These are phyloP conservation scores for Tonatia bakeri DNA, from an alignment of 2,113 vertebrate species.

Conservation along the genomic window DNA sequence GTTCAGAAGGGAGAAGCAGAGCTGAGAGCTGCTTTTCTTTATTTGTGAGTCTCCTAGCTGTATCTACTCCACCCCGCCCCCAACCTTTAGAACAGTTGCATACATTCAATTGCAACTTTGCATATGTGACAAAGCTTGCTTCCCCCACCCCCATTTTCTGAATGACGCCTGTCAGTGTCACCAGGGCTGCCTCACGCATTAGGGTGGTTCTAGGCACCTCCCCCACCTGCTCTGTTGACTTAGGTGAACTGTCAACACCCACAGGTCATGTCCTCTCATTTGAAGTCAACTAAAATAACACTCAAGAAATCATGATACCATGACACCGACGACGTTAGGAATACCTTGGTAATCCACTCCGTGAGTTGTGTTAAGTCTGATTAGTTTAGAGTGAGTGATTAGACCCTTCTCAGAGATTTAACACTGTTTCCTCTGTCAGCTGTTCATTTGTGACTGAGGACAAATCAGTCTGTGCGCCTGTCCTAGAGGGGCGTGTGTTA, in stretches of 20 bases:
- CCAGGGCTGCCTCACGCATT: not conserved
- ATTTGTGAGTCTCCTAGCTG: not conserved
- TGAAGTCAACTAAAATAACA: not conserved
- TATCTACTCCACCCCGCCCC: not conserved
- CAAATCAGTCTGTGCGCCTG: not conserved
- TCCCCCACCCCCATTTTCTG: not conserved
- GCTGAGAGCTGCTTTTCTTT: not conserved
- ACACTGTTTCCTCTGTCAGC: not conserved
- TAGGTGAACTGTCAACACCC: not conserved
- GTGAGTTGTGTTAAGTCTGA: not conserved
- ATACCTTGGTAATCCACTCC: not conserved
- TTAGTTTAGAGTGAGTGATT: not conserved
- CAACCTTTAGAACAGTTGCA: no score
- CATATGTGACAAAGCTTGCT: not conserved
- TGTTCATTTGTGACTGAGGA: not conserved
- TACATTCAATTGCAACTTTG: not conserved
- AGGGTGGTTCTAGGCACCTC: fast-evolving
- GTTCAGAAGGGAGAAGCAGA: not conserved
- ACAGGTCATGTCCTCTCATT: not conserved
- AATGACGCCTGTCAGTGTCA: not conserved
- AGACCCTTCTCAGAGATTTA: not conserved
- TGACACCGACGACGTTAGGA: not conserved
- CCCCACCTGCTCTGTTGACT: not conserved
- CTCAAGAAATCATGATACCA: not conserved
- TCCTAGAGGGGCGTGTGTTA: fast-evolving